Conservation (phyloP, 2,113 vertebrate species). For the Sturnira hondurensis region DNA sequence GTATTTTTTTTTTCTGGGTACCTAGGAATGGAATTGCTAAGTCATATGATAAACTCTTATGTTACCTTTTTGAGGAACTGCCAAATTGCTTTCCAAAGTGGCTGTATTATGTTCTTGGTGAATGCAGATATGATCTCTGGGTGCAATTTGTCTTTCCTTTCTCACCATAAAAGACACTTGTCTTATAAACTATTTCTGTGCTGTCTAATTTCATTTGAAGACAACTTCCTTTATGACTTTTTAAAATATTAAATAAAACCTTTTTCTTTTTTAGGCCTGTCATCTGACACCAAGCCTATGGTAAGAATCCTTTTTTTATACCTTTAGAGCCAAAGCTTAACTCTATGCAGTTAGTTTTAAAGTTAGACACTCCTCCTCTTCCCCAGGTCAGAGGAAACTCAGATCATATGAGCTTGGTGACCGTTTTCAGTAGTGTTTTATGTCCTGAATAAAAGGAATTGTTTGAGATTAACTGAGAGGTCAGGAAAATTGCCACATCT, state of each 20-base stretch:
- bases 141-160: neutral
- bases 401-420: neutral
- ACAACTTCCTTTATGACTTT: neutral
- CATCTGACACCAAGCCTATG: constrained; percentile 78
- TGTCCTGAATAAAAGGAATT: constrained; percentile 21
- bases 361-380: neutral
- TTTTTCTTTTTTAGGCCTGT: constrained; percentile 73
- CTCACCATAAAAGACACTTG: neutral
- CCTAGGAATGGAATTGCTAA: neutral
- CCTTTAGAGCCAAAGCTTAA: constrained; percentile 11
- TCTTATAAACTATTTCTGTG: neutral
- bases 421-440: neutral
- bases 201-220: neutral
- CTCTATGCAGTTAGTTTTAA: neutral
- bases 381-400: neutral
- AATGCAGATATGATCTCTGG: neutral
- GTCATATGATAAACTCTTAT: neutral
- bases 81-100: neutral
- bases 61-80: neutral
- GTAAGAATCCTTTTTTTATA: constrained; percentile 69
- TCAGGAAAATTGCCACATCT: constrained; percentile 9
- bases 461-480: neutral
- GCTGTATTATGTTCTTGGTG: neutral
- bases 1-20: neutral
- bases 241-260: neutral